phyloP scores from a whole-genome alignment of 2,797 vertebrate species.

The Petrocephalus schoutedeni region DNA sequence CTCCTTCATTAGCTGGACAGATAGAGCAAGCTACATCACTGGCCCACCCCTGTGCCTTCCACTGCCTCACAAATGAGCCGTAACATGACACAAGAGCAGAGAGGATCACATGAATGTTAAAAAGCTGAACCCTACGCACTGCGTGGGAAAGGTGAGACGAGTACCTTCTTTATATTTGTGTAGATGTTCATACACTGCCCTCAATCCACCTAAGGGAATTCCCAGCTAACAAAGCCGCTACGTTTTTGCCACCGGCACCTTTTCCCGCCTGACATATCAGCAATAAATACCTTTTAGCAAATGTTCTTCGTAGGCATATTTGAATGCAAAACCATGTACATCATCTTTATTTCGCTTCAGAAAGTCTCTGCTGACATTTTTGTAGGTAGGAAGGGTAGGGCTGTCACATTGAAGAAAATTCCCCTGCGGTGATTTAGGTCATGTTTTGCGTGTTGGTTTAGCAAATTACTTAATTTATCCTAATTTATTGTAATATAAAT shows the following conservation, averaged over 20 bases:
- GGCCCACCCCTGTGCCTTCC: background rate
- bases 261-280: background rate
- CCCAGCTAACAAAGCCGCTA: background rate
- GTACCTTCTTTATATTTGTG: background rate
- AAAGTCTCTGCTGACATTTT: background rate
- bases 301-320: background rate
- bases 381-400: background rate
- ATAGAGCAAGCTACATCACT: background rate
- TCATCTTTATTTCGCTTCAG: background rate
- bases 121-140: background rate
- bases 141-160: background rate
- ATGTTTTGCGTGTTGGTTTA: background rate
- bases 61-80: background rate
- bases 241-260: background rate
- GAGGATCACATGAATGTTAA: background rate
- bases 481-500: background rate
- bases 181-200: background rate
- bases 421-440: background rate
- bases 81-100: background rate
- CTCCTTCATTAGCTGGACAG: background rate
- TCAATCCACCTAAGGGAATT: background rate
- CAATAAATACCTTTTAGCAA: slow-evolving; percentile 3
- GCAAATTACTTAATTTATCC: background rate
- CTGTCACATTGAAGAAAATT: background rate
- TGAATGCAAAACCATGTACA: background rate